phyloP scores from a whole-genome alignment of 1,140 invertebrate genomes.

The Drosophila pseudoobscura region DNA sequence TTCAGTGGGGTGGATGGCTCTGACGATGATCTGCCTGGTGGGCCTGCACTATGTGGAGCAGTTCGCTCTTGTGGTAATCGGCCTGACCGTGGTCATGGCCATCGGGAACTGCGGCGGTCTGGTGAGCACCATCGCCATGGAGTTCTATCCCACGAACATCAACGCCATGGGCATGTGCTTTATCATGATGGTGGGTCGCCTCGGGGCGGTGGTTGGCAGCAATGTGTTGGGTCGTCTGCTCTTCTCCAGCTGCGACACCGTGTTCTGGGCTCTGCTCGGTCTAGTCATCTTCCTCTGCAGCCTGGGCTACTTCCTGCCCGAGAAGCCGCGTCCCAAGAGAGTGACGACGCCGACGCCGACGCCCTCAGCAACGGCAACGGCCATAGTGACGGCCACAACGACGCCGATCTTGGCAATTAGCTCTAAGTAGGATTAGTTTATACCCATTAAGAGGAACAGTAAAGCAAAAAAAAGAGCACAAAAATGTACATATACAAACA shows the following conservation, averaged over 20 bases:
- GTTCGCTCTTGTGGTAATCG: conserved; percentile 57
- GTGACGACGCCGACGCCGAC: not conserved
- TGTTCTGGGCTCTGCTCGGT: conserved; percentile 66
- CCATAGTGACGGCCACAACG: conserved; percentile 25
- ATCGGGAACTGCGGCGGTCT: conserved; percentile 82
- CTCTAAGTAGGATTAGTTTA: conserved; percentile 47
- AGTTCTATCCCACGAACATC: conserved; percentile 83
- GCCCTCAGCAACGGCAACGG: conserved; percentile 4
- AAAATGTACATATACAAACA: too few relatives aligned
- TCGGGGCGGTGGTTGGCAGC: conserved; percentile 82
- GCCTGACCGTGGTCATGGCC: conserved; percentile 69
- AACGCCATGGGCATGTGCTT: conserved; percentile 84
- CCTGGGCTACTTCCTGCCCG: conserved; percentile 61
- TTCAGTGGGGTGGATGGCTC: conserved; percentile 63
- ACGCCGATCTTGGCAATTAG: conserved; percentile 30
- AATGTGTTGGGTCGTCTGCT: conserved; percentile 78
- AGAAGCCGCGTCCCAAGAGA: conserved; percentile 18
- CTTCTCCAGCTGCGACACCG: conserved; percentile 71
- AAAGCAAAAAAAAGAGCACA: too few relatives aligned
- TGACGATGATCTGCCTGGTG: conserved; percentile 49
- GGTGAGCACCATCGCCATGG: conserved; percentile 81
- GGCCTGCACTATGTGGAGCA: conserved; percentile 55
- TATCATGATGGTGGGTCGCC: conserved; percentile 83
- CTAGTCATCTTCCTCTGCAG: conserved; percentile 31
- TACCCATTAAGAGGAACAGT: not conserved